These are phyloP conservation scores for Perizoma affinitatum DNA, from an alignment of 2,888 invertebrate species.

Conservation along the genomic window DNA sequence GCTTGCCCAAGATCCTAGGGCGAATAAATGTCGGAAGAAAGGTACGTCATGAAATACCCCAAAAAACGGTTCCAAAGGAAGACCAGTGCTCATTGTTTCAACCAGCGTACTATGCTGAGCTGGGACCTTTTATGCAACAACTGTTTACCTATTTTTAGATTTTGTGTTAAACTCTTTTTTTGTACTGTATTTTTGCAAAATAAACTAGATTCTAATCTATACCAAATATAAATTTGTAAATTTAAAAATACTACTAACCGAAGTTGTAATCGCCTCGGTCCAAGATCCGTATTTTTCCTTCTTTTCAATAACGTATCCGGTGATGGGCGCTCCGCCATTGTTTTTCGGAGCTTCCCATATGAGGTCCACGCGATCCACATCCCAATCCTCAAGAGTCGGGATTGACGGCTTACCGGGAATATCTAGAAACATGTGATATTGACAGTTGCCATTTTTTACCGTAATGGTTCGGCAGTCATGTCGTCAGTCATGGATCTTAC, in stretches of 20 bases:
- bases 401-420: slow-evolving; percentile 93
- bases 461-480: slow-evolving; percentile 16
- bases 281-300: slow-evolving; percentile 92
- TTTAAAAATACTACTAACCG: slow-evolving; percentile 81
- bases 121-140: too few relatives aligned
- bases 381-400: slow-evolving; percentile 95
- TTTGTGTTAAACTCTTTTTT: too few relatives aligned
- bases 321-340: slow-evolving; percentile 91
- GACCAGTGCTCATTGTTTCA: too few relatives aligned
- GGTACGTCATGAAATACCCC: too few relatives aligned
- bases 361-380: slow-evolving; percentile 93
- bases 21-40: too few relatives aligned
- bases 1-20: too few relatives aligned
- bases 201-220: too few relatives aligned
- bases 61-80: too few relatives aligned
- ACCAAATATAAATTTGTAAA: too few relatives aligned
- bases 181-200: too few relatives aligned
- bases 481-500: slow-evolving; percentile 3
- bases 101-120: too few relatives aligned
- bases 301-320: slow-evolving; percentile 95
- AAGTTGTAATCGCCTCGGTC: slow-evolving; percentile 92
- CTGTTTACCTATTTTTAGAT: too few relatives aligned
- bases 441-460: slow-evolving; percentile 3
- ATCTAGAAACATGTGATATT: slow-evolving; percentile 73
- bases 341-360: slow-evolving; percentile 92